Conservation (phyloP, 1,140 invertebrate species). For the Anoplolepis gracilipes region DNA sequence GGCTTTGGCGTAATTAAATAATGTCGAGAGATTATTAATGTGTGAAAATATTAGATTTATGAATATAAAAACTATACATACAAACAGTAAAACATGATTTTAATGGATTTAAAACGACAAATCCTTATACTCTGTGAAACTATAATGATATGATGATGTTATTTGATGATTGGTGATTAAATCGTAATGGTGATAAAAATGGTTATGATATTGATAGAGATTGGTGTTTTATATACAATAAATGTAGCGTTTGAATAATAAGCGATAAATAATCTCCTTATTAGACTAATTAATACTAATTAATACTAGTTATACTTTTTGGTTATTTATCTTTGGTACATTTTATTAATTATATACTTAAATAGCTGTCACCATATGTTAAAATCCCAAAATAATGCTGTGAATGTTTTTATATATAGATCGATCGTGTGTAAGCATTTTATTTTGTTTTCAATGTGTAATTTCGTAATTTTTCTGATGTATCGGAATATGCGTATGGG, state of each 20-base stretch:
- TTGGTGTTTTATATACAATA: neutral
- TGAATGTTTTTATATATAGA: neutral
- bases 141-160: neutral
- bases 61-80: neutral
- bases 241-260: too few relatives aligned
- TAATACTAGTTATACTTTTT: neutral
- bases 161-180: neutral
- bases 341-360: conserved; percentile 24
- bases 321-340: neutral
- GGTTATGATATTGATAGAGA: neutral
- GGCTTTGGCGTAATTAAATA: conserved; percentile 40
- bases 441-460: neutral
- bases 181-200: conserved; percentile 4
- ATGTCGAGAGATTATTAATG: neutral
- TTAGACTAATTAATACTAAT: too few relatives aligned
- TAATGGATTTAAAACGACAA: neutral
- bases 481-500: neutral
- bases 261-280: too few relatives aligned
- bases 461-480: conserved; percentile 21
- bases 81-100: too few relatives aligned
- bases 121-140: neutral
- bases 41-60: neutral
- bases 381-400: neutral
- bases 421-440: conserved; percentile 18
- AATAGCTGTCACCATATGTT: neutral